Percentiles rank a stretch among this genome's conserved stretches.
phyloP scores from a whole-genome alignment of 2,113 vertebrate genomes.

The Bubalus kerabau region DNA sequence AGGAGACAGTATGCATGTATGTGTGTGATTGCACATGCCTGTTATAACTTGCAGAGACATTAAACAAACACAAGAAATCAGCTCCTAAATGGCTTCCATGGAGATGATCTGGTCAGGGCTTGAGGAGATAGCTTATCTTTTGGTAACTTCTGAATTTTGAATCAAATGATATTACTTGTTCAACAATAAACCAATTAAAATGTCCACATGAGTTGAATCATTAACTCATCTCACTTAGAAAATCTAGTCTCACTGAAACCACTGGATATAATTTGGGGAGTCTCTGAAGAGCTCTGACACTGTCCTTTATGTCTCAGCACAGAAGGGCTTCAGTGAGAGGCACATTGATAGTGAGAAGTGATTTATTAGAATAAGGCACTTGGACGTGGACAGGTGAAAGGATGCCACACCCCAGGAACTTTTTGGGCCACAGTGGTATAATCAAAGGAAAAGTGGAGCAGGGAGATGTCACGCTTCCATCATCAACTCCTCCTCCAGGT shows the following conservation, averaged over 20 bases:
- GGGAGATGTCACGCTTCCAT: neutral
- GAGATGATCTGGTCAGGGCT: neutral
- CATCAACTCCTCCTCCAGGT: neutral
- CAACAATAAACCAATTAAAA: neutral
- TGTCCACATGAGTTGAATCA: neutral
- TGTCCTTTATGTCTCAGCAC: neutral
- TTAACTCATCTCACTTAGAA: neutral
- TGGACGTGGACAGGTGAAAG: neutral
- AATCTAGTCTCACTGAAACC: neutral
- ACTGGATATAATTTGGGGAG: neutral
- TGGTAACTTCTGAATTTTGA: neutral
- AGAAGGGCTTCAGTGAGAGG: neutral
- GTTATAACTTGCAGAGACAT: neutral
- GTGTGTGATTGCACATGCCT: too few relatives aligned
- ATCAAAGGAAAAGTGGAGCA: neutral
- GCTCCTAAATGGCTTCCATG: neutral
- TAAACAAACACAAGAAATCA: neutral
- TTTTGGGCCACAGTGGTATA: neutral
- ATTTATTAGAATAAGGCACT: neutral
- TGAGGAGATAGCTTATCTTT: neutral
- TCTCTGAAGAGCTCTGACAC: neutral
- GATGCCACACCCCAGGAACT: neutral
- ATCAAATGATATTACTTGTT: neutral
- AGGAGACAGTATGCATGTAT: rapidly evolving
- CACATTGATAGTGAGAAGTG: neutral